Evolutionary conservation across 2,797 vertebrate species (phyloP), one percentile per base, ranked within the genome.

Genomic region (Mormyrus proboscirostris): DNA sequence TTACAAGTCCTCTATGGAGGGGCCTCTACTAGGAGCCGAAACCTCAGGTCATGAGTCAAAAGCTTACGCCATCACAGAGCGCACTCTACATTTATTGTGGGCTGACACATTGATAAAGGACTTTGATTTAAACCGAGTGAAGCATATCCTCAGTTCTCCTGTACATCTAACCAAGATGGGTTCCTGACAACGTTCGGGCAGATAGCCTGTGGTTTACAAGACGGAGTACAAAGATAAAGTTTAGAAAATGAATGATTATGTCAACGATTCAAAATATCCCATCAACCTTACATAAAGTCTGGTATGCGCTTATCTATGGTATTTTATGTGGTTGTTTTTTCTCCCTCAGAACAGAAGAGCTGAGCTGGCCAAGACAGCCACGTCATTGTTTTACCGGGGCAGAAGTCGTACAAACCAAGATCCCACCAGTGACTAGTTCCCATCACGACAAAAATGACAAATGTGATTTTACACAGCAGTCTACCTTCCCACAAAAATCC

Each of bases 341-440:
- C 86, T 93, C 92, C 91, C n/a, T 88, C 89, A 69, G 91, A 92
- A 79, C 89, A 90, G 73, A 73, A 91, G 89, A 93, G 93, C 91
- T 92, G 90, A 87, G 93, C 93, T 93, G 92, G 82, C 89, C 85
- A 93, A 92, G 90, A 94, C 91, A 94, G 94, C 89, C 89, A 91
- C 86, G 25, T 91, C 69, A 94, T 94, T 93, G 93, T 95, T 93
- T 90, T 22, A 22, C 29, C 82, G 86, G 91, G 84, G 89, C 84
- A 91, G 19, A 76, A 57, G 82, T 59, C 4, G 41, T 57, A 25
- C 53, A 19, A 44, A 57, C 55, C 51, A 82, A 89, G 82, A 84
- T 62, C 76, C 88, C 76, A 19, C 76, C 79, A 55, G 9, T 55
- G 38, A 59, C 79, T 62, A 59, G 22, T 89, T 50, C 44, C 76